Conservation (phyloP, 2,113 vertebrate genomes). For the Dasypus novemcinctus region DNA sequence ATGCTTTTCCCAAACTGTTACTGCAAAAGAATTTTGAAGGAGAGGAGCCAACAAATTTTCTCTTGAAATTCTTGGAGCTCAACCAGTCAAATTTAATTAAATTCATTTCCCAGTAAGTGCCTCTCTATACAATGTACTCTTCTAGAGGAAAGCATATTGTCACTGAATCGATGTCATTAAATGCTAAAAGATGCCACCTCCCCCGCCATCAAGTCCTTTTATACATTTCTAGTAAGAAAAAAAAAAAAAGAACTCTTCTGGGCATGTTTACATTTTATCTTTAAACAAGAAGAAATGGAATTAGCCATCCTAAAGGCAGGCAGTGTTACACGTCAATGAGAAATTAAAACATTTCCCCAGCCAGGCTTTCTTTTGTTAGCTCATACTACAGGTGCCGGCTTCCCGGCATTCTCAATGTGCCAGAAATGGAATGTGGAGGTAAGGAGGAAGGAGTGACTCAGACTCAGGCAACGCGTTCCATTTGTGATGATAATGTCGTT, state of each 20-base stretch:
- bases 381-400: too few species aligned
- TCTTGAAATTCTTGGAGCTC: not conserved
- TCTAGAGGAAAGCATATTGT: not conserved
- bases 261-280: not conserved
- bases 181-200: not conserved
- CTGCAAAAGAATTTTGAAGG: not conserved
- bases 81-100: not conserved
- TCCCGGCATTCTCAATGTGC: not conserved
- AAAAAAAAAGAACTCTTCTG: not conserved
- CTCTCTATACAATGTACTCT: not conserved
- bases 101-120: not conserved
- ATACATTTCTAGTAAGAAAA: conserved; percentile 10
- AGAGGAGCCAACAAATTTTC: not conserved
- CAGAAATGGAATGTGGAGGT: not conserved
- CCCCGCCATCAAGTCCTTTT: not conserved
- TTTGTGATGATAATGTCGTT: not conserved
- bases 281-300: not conserved
- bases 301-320: not conserved
- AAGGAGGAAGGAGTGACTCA: not conserved
- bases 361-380: not conserved
- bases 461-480: not conserved
- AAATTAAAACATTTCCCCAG: not conserved
- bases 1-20: not conserved
- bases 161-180: not conserved
- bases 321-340: not conserved